Conservation (phyloP, 2,888 invertebrate genomes). For the Xestia sexstrigata region DNA sequence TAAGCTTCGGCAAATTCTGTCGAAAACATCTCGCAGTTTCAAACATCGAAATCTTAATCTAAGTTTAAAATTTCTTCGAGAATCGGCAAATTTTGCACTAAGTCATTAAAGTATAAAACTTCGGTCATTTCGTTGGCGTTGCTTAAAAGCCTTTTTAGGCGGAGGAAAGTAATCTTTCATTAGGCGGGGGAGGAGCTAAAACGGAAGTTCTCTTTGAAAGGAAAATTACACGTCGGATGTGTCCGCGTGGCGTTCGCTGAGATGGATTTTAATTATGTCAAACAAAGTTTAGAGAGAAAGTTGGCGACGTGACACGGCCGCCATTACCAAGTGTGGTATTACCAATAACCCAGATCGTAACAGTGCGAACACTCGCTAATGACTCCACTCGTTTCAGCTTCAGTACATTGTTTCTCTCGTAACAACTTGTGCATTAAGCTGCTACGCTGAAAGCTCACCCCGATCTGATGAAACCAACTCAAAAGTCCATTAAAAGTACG, state of each 20-base stretch:
- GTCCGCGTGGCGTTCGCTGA: constrained; percentile 83
- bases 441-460: constrained; percentile 62
- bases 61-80: constrained; percentile 90
- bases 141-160: constrained; percentile 91
- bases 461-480: constrained; percentile 68
- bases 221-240: constrained; percentile 90
- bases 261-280: constrained; percentile 90
- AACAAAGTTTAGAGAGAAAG: constrained; percentile 85
- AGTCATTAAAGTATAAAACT: constrained; percentile 91
- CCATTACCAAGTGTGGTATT: constrained; percentile 38
- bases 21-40: constrained; percentile 87
- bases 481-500: constrained; percentile 72
- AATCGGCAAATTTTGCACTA: constrained; percentile 91
- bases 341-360: constrained; percentile 14
- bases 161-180: constrained; percentile 91
- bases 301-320: constrained; percentile 62
- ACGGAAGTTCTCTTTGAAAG: constrained; percentile 91
- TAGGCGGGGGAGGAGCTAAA: constrained; percentile 89
- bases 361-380: constrained; percentile 32
- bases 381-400: constrained; percentile 8
- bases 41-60: constrained; percentile 90
- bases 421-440: constrained; percentile 55
- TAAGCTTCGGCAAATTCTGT: constrained; percentile 81
- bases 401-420: constrained; percentile 26
- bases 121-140: constrained; percentile 90